phyloP scores from a whole-genome alignment of 2,797 vertebrate species.

The Dallia pectoralis region DNA sequence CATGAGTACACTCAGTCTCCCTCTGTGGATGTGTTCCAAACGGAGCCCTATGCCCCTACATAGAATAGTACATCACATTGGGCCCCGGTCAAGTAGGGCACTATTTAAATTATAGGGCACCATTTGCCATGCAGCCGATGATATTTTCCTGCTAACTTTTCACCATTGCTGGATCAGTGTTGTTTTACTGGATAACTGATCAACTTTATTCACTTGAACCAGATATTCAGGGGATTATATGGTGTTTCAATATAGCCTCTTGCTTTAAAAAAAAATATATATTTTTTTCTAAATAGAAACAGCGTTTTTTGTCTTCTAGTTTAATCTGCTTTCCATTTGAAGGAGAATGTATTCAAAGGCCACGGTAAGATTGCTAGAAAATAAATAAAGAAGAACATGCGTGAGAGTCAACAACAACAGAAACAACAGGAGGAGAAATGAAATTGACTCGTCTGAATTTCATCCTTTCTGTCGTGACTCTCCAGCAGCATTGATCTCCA shows the following conservation, averaged over 20 bases:
- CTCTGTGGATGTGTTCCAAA: neutral
- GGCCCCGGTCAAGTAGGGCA: neutral
- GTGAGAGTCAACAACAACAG: neutral
- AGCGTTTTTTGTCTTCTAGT: neutral
- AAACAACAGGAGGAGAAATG: neutral
- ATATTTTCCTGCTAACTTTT: conserved; percentile 3
- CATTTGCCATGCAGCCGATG: neutral
- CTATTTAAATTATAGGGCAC: neutral
- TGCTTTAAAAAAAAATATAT: too few species aligned
- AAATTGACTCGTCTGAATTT: conserved; percentile 49
- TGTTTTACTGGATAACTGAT: conserved; percentile 43
- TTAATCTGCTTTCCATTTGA: neutral
- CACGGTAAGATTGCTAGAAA: neutral
- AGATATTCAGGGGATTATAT: neutral
- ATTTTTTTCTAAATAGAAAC: neutral
- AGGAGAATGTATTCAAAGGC: conserved; percentile 34
- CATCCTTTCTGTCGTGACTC: conserved; percentile 48
- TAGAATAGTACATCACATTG: neutral
- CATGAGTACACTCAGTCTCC: too few species aligned
- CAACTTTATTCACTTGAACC: conserved; percentile 10
- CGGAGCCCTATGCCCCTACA: too few species aligned
- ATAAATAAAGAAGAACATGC: neutral
- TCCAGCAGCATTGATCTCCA: conserved; percentile 58
- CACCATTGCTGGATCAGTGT: conserved; percentile 32
- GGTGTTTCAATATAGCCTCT: too few species aligned